Evolutionary conservation across 2,888 invertebrate species (phyloP), one percentile per base, ranked within the genome.

Genomic region (Sphaerophoria rueppellii): DNA sequence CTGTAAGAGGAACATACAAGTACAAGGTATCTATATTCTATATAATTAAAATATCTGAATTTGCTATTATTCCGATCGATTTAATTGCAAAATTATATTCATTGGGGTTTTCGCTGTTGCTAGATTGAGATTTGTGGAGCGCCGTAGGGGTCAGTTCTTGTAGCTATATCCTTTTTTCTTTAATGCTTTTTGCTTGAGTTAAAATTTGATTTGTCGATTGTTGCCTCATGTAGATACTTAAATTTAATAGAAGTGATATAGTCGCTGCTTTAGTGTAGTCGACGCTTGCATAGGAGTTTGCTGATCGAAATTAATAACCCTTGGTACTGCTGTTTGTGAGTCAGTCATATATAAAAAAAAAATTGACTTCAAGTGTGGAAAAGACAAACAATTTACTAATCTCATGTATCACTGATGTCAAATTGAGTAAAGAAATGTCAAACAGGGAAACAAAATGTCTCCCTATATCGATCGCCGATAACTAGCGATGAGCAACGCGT

Each of bases 1-100:
- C 24, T 24, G 24, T 24, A 24, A 24, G 24, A 24, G 24, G 1
- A 2, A 24, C n/a, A n/a, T n/a, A n/a, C n/a, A n/a, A n/a, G n/a
- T n/a, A n/a, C 24, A 24, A 24, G 24, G 24, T 2, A 24, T 24
- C 24, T 24, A 11, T 58, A 43, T 34, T 55, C 75, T 60, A 67
- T 83, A 71, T 55, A 83, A n/a, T n/a, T n/a, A n/a, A 55, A 69
- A 83, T 83, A 83, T 83, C 79, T 79, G 83, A 83, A 72, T 83
- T 83, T 83, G 14, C 83, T 79, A 85, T 77, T 85, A 85, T 85
- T 81, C n/a, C n/a, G n/a, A n/a, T n/a, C 85, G 85, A 85, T 85
- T 81, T 80, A 65, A 77, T 76, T 85, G 73, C 70, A 80, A 24
- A 80, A 85, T 85, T 85, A 85, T 80, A 85, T 76, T 73, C 76